These are phyloP conservation scores for Holothuria glaberrima DNA, from an alignment of 35 echinoderm and acorn worm genomes.

Conservation along the genomic window DNA sequence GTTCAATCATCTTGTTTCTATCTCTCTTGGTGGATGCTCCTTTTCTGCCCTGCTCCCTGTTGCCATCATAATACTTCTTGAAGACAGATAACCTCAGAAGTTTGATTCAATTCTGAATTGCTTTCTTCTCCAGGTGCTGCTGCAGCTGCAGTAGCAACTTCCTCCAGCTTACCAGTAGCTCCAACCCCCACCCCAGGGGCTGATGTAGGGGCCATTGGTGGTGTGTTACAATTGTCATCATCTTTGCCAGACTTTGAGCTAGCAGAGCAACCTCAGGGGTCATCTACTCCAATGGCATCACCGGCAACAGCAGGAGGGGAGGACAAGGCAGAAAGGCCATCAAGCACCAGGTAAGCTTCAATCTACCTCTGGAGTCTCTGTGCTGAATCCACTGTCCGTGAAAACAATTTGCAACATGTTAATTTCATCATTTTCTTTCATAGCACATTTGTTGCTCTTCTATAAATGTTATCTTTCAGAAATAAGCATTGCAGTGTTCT, in stretches of 20 bases:
- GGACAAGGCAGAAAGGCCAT: neutral
- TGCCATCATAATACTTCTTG: too few species aligned
- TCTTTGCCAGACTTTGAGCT: constrained; percentile 16
- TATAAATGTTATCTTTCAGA: too few species aligned
- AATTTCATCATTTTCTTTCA: too few species aligned
- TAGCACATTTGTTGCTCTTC: too few species aligned
- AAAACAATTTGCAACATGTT: too few species aligned
- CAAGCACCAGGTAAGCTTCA: constrained; percentile 14
- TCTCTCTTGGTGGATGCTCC: too few species aligned
- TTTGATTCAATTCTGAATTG: neutral
- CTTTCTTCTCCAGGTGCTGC: neutral
- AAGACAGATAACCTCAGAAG: neutral
- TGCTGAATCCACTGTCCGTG: too few species aligned
- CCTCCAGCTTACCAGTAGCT: neutral
- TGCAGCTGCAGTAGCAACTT: neutral
- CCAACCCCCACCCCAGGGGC: neutral
- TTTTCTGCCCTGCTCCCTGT: too few species aligned
- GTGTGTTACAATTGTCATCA: neutral
- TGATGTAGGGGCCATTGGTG: neutral
- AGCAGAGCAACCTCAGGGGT: constrained; percentile 30
- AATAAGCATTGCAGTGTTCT: too few species aligned
- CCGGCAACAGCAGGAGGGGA: neutral
- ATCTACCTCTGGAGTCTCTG: too few species aligned
- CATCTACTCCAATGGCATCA: constrained; percentile 38
- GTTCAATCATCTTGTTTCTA: too few species aligned